Evolutionary conservation across 2,888 invertebrate genomes (phyloP).

Genomic region (Anorthoa munda): DNA sequence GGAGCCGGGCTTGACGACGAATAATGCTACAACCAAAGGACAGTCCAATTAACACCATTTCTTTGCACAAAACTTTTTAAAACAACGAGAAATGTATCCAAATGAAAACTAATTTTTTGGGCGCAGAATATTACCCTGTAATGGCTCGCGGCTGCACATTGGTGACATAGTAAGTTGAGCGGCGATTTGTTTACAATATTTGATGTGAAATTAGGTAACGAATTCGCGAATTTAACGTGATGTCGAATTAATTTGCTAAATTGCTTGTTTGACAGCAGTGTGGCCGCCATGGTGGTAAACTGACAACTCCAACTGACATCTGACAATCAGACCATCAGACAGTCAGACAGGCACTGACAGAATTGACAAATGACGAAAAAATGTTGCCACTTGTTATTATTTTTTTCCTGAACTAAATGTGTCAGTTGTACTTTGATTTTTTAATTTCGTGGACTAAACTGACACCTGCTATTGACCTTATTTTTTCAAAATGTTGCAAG

Average conservation of each 20-base stretch:
- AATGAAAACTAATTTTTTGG: constrained; percentile 20
- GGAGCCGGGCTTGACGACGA: constrained; percentile 76
- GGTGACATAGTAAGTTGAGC: constrained; percentile 78
- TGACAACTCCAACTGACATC: constrained; percentile 59
- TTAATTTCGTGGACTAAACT: no score
- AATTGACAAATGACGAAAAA: constrained; percentile 9
- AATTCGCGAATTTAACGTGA: constrained; percentile 80
- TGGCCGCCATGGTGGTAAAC: constrained; percentile 85
- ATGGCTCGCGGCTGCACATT: constrained; percentile 81
- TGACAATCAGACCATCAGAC: neutral
- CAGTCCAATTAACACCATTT: constrained; percentile 29
- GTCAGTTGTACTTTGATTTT: no score
- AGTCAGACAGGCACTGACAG: neutral
- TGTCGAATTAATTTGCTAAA: constrained; percentile 83
- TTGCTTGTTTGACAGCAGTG: constrained; percentile 83
- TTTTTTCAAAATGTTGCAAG: no score
- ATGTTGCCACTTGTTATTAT: no score
- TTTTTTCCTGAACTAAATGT: no score
- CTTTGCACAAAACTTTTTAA: constrained; percentile 14
- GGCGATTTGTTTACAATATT: constrained; percentile 80
- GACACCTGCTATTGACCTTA: no score
- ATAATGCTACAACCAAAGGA: constrained; percentile 78
- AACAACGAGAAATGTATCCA: constrained; percentile 43
- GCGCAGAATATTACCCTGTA: constrained; percentile 78
- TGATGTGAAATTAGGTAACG: constrained; percentile 71